Percentiles rank a stretch among this genome's conserved stretches.
phyloP scores from a whole-genome alignment of 2,888 invertebrate genomes.

The Agrochola circellaris region DNA sequence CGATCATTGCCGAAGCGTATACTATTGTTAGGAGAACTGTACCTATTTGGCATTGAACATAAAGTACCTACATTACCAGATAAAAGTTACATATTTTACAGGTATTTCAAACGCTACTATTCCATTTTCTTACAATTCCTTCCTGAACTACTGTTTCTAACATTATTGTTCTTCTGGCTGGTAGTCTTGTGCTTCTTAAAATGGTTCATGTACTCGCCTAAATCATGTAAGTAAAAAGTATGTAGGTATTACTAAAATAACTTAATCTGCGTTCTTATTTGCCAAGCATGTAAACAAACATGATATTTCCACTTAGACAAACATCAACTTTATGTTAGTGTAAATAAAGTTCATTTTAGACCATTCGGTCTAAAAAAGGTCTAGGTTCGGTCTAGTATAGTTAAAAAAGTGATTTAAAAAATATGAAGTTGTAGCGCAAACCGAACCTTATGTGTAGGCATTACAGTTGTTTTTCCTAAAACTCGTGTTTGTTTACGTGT shows the following conservation, averaged over 20 bases:
- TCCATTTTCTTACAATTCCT: constrained; percentile 95
- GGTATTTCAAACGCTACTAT: constrained; percentile 91
- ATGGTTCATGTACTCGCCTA: constrained; percentile 92
- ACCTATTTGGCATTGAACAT: neutral
- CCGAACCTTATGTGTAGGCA: too few species aligned
- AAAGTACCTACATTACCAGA: neutral
- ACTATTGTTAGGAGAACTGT: neutral
- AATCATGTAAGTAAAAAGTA: constrained; percentile 70
- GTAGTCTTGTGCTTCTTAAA: constrained; percentile 96
- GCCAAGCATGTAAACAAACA: too few species aligned
- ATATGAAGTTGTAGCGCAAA: too few species aligned
- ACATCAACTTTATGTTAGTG: too few species aligned
- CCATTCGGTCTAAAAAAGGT: too few species aligned
- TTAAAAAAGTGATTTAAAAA: too few species aligned
- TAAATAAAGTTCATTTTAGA: too few species aligned
- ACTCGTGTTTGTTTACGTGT: too few species aligned
- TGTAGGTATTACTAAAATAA: neutral
- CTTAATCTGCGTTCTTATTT: too few species aligned
- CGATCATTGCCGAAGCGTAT: neutral
- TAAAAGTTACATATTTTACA: constrained; percentile 71
- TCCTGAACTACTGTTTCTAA: constrained; percentile 96
- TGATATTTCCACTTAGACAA: too few species aligned
- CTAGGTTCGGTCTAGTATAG: too few species aligned
- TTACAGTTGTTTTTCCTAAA: too few species aligned
- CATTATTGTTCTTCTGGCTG: constrained; percentile 96